Conservation (phyloP, 2,888 invertebrate genomes). For the Norana najaformis region DNA sequence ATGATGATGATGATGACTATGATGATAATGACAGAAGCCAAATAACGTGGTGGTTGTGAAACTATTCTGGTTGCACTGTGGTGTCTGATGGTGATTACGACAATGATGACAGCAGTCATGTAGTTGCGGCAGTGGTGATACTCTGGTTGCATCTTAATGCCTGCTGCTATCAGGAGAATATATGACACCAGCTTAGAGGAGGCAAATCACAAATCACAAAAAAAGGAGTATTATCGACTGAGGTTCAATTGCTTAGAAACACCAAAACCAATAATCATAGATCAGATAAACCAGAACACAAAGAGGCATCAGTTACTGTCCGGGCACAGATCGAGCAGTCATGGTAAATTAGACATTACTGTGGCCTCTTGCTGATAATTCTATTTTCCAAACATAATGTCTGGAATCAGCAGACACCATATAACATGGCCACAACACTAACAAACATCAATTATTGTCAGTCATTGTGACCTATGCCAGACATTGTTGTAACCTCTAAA, state of each 20-base stretch:
- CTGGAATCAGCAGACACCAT: background rate
- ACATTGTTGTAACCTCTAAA: background rate
- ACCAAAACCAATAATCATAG: background rate
- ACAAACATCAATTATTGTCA: background rate
- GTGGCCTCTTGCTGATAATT: slow-evolving; percentile 2
- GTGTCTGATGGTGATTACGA: background rate
- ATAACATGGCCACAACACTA: no score
- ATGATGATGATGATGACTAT: no score
- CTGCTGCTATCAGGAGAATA: background rate
- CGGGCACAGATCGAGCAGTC: background rate
- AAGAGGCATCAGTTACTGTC: background rate
- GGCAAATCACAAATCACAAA: background rate
- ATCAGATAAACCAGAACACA: background rate
- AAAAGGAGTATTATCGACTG: background rate
- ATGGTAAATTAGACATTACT: no score
- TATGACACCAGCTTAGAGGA: background rate
- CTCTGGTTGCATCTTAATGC: background rate
- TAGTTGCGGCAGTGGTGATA: no score
- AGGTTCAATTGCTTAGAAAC: background rate
- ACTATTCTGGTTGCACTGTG: background rate
- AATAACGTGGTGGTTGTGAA: background rate
- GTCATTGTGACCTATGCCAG: background rate
- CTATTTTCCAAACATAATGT: background rate
- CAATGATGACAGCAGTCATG: background rate
- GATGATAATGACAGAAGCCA: no score